Evolutionary conservation across 2,113 vertebrate genomes (phyloP).

Genomic region (Prochilodus magdalenae): DNA sequence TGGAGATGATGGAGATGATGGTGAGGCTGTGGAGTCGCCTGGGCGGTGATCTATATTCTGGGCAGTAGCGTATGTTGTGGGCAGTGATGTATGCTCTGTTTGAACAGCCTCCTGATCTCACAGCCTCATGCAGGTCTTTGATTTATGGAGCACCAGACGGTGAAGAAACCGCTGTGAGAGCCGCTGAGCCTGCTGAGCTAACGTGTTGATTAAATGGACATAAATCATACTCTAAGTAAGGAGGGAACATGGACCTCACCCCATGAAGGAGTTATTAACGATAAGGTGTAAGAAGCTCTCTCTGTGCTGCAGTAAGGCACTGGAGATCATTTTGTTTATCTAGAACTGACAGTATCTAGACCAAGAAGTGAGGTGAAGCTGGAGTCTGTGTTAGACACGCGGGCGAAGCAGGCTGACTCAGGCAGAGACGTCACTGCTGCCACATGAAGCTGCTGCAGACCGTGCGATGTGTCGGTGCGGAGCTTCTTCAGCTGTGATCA

Average conservation of each 20-base stretch:
- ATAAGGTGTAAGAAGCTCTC: background rate
- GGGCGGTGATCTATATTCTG: background rate
- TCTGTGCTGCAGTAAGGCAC: background rate
- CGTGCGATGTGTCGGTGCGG: too few species aligned
- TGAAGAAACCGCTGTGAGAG: constrained; percentile 53
- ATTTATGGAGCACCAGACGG: constrained; percentile 60
- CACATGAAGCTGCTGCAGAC: too few species aligned
- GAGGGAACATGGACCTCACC: constrained; percentile 10
- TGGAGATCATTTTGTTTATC: too few species aligned
- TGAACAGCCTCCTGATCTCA: constrained; percentile 43
- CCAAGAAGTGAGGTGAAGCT: too few species aligned
- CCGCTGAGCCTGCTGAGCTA: constrained; percentile 41
- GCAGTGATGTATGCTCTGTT: constrained; percentile 58
- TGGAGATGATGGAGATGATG: too few species aligned
- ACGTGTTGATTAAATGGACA: constrained; percentile 58
- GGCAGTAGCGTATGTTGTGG: background rate
- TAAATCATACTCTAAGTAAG: constrained; percentile 39
- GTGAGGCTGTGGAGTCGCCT: too few species aligned
- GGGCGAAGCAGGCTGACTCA: too few species aligned
- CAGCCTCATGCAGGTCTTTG: constrained; percentile 18
- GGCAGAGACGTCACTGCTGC: too few species aligned
- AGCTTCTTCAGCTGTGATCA: too few species aligned
- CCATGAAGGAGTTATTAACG: constrained; percentile 24
- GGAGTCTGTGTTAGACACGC: too few species aligned
- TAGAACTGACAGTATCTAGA: too few species aligned